These are phyloP conservation scores for Coelopa pilipes DNA, from an alignment of 2,888 invertebrate species.

Conservation along the genomic window DNA sequence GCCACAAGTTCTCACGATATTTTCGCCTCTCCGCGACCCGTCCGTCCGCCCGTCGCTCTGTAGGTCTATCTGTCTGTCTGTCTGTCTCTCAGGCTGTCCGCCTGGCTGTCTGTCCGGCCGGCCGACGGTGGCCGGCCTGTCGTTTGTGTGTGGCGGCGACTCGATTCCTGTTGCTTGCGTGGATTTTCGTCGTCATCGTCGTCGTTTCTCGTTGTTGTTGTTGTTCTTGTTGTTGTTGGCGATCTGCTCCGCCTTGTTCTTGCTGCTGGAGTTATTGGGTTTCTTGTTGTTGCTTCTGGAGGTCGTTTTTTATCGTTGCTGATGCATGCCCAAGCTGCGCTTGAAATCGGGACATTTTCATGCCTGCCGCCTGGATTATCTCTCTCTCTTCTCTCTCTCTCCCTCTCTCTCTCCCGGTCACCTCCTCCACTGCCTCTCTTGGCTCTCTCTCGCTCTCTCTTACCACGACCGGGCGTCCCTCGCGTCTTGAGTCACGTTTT, in stretches of 20 bases:
- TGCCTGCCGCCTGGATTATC: slow-evolving; percentile 25
- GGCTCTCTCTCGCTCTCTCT: no score
- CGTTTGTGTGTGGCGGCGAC: slow-evolving; percentile 13
- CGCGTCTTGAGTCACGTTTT: slow-evolving; percentile 1
- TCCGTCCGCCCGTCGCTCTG: slow-evolving; percentile 30
- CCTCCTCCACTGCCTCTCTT: not conserved
- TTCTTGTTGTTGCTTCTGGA: not conserved
- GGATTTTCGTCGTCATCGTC: no score
- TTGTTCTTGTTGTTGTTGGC: no score
- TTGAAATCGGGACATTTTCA: slow-evolving; percentile 35
- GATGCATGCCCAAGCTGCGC: slow-evolving; percentile 3
- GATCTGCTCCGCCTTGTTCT: not conserved
- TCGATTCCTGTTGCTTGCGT: not conserved
- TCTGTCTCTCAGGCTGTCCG: not conserved
- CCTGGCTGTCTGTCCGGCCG: slow-evolving; percentile 36
- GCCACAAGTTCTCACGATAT: slow-evolving; percentile 37
- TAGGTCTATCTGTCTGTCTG: slow-evolving; percentile 30
- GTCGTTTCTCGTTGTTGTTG: no score
- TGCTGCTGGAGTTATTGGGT: not conserved
- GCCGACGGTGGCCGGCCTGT: not conserved
- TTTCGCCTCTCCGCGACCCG: slow-evolving; percentile 38
- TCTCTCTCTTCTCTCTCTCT: slow-evolving; percentile 2
- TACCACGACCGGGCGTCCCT: not conserved
- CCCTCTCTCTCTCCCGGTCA: no score
- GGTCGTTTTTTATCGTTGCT: no score